Percentiles rank a stretch among this genome's conserved stretches.
Evolutionary conservation across 2,888 invertebrate genomes (phyloP).

Genomic region (Trachelus troglodyta): DNA sequence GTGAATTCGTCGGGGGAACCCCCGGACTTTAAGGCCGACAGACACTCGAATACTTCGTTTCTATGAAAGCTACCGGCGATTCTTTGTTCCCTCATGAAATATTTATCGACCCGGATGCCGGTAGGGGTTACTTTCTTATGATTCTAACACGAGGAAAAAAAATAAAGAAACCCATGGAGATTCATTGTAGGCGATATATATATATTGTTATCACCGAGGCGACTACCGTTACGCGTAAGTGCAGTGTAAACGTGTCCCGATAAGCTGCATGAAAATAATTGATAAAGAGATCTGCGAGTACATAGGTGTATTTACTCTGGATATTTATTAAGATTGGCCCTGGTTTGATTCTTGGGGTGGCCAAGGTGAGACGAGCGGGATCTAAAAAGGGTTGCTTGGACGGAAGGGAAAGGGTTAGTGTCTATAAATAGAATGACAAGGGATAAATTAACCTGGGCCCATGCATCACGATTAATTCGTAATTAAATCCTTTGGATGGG

Average conservation of each 20-base stretch:
- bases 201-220: background rate
- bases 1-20: background rate
- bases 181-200: background rate
- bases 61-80: background rate
- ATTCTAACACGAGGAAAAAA: no score
- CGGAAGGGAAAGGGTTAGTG: background rate
- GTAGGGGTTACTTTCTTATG: background rate
- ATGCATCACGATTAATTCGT: constrained; percentile 56
- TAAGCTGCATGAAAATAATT: background rate
- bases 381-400: background rate
- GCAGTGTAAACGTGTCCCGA: background rate
- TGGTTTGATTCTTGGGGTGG: background rate
- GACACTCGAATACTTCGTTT: background rate
- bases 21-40: background rate
- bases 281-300: background rate
- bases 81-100: background rate
- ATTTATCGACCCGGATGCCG: background rate
- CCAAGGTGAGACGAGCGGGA: background rate
- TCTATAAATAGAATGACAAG: background rate
- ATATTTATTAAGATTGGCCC: background rate
- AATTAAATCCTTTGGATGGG: constrained; percentile 51
- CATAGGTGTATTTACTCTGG: background rate
- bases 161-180: background rate
- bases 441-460: constrained; percentile 40
- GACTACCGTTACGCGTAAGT: background rate